phyloP scores from a whole-genome alignment of 2,113 vertebrate species.

The Pygoscelis antarcticus region DNA sequence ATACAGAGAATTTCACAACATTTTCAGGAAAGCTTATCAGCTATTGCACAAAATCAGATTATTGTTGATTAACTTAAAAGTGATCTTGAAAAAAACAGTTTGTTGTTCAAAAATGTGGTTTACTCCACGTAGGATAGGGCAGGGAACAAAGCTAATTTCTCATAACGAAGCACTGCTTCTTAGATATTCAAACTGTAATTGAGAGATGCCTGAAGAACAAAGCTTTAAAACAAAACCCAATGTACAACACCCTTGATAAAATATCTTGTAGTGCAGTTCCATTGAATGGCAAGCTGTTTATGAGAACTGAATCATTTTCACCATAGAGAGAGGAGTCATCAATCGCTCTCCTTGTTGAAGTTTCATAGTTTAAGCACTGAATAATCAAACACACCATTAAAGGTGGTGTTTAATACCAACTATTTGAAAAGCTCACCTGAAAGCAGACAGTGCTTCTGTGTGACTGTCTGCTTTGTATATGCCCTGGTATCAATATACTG shows the following conservation, averaged over 20 bases:
- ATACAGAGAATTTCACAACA: neutral
- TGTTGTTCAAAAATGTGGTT: neutral
- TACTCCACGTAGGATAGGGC: neutral
- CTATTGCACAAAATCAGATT: neutral
- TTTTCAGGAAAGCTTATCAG: neutral
- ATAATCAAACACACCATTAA: conserved; percentile 48
- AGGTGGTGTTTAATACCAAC: conserved; percentile 13
- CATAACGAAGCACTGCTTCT: neutral
- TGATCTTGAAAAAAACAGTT: neutral
- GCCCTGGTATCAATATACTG: conserved; percentile 21
- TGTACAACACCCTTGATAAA: neutral
- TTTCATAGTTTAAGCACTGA: conserved; percentile 12
- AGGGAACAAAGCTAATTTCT: neutral
- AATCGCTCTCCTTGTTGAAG: neutral
- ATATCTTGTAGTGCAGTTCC: neutral
- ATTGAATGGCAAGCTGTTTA: neutral
- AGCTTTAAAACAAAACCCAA: neutral
- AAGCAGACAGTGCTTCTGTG: conserved; percentile 41
- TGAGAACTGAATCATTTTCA: neutral
- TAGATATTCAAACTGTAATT: neutral
- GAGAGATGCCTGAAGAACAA: neutral
- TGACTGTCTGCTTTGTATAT: conserved; percentile 28
- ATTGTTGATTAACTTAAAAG: neutral
- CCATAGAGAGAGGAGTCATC: neutral
- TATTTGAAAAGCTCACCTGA: conserved; percentile 47